Evolutionary conservation across 1,140 invertebrate species (phyloP).

Genomic region (Cotesia chilonis): DNA sequence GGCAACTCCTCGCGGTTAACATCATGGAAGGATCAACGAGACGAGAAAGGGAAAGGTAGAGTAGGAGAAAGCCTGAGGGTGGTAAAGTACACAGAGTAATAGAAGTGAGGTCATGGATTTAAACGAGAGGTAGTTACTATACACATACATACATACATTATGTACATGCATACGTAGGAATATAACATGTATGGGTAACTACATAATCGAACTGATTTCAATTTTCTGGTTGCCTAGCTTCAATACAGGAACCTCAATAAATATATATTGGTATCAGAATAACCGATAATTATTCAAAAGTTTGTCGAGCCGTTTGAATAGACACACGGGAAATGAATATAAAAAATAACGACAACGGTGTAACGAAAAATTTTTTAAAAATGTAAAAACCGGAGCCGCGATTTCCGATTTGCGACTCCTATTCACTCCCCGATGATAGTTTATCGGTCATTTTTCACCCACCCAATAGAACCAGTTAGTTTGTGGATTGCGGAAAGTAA

Average conservation of each 20-base stretch:
- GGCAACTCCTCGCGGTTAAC: conserved; percentile 27
- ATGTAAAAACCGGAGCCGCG: background rate
- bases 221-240: conserved; percentile 61
- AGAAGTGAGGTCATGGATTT: too few relatives aligned
- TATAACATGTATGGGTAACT: conserved; percentile 24
- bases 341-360: conserved; percentile 4
- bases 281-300: conserved; percentile 61
- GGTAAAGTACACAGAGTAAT: too few relatives aligned
- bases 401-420: background rate
- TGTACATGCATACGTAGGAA: too few relatives aligned
- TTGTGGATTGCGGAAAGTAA: too few relatives aligned
- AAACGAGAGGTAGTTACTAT: conserved; percentile 3
- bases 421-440: conserved; percentile 20
- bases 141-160: too few relatives aligned
- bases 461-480: background rate
- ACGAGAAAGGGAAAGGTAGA: conserved; percentile 24
- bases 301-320: conserved; percentile 42
- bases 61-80: conserved; percentile 12
- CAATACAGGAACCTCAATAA: conserved; percentile 35
- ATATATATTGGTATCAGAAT: conserved; percentile 48
- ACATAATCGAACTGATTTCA: conserved; percentile 55
- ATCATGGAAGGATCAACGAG: conserved; percentile 3
- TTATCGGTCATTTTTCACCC: conserved; percentile 55
- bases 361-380: conserved; percentile 13
- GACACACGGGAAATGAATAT: background rate